Evolutionary conservation across 53 echinoderm and acorn worm species (phyloP).

Genomic region (Echinometra lucunter): DNA sequence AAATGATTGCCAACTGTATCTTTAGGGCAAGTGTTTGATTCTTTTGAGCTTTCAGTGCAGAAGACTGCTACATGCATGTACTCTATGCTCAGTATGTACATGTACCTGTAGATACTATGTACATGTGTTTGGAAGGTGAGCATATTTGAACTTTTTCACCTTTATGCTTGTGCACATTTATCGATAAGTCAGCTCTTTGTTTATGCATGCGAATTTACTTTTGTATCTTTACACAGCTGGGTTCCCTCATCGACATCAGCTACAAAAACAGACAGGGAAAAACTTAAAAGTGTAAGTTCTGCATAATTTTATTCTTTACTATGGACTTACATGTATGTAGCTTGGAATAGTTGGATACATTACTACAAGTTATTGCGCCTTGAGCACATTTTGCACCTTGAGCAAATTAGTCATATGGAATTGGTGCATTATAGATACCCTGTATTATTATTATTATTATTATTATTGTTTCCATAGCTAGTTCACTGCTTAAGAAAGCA

Average conservation of each 20-base stretch:
- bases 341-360: no score
- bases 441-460: no score
- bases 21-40: background rate
- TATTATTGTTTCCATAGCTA: no score
- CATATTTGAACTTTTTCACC: background rate
- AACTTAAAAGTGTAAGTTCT: slow-evolving; percentile 69
- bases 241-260: slow-evolving; percentile 18
- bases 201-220: background rate
- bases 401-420: no score
- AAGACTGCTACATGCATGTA: no score
- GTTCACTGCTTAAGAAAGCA: no score
- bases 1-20: background rate
- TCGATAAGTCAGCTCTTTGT: background rate
- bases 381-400: no score
- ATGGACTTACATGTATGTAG: background rate
- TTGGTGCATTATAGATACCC: no score
- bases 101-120: background rate
- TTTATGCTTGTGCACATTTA: background rate
- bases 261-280: slow-evolving; percentile 66
- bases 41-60: background rate
- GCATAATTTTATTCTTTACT: background rate
- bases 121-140: background rate
- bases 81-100: no score
- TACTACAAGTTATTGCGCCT: no score
- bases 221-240: slow-evolving; percentile 51